Conservation (phyloP, 2,113 vertebrate species). For the Macquaria australasica region DNA sequence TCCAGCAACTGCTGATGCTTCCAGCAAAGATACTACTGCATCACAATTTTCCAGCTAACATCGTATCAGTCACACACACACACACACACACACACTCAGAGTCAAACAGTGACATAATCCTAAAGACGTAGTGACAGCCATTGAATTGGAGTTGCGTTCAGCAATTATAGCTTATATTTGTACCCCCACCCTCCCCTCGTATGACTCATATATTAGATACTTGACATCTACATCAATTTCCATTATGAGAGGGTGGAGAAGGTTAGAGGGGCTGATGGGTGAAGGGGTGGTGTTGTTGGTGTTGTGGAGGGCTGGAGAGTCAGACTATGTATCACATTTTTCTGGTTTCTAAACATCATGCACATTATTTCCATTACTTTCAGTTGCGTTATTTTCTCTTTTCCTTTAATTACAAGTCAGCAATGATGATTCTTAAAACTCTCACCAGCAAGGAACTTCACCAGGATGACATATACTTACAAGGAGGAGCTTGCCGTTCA, state of each 20-base stretch:
- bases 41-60: conserved; percentile 25
- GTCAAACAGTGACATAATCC: conserved; percentile 49
- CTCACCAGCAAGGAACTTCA: too few species aligned
- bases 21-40: conserved; percentile 12
- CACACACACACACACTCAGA: conserved; percentile 5
- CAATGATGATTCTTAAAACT: background rate
- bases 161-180: conserved; percentile 58
- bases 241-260: conserved; percentile 33
- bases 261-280: background rate
- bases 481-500: background rate
- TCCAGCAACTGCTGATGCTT: conserved; percentile 19
- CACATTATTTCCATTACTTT: conserved; percentile 3
- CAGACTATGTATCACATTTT: background rate
- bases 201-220: conserved; percentile 64
- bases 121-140: conserved; percentile 48
- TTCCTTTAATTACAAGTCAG: background rate
- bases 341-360: conserved; percentile 25
- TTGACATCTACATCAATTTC: conserved; percentile 73
- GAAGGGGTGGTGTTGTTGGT: background rate
- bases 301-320: background rate
- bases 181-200: background rate
- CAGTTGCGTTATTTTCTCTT: background rate
- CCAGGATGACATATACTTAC: too few species aligned
- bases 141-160: conserved; percentile 51
- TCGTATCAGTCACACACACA: conserved; percentile 5